Percentiles rank a stretch among this genome's conserved stretches.
Evolutionary conservation across 1,140 invertebrate species (phyloP).

Genomic region (Oscheius sp.): DNA sequence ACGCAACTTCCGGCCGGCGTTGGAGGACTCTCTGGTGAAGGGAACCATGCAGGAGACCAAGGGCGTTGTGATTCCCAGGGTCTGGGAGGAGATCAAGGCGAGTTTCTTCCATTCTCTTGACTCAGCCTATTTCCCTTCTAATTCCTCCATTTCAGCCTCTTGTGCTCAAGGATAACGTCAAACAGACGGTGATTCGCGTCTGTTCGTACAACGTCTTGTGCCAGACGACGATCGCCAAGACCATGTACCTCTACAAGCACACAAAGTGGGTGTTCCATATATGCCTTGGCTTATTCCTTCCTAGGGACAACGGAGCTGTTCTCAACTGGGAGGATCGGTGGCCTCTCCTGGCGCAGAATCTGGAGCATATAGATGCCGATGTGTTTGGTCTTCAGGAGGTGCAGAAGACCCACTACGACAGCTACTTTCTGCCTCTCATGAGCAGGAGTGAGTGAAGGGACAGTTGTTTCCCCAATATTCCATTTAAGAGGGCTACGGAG

Average conservation of each 20-base stretch:
- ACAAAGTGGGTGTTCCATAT: neutral
- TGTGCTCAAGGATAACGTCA: neutral
- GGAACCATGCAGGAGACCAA: neutral
- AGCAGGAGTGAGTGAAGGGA: slow-evolving; percentile 12
- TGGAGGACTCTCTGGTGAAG: neutral
- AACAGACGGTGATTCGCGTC: slow-evolving; percentile 12
- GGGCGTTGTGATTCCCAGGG: neutral
- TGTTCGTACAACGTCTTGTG: slow-evolving; percentile 42
- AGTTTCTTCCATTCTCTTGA: neutral
- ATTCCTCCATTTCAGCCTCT: neutral
- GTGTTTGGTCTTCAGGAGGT: slow-evolving; percentile 42
- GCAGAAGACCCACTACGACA: slow-evolving; percentile 18
- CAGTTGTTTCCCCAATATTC: neutral
- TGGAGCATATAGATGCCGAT: slow-evolving; percentile 33
- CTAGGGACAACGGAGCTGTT: neutral
- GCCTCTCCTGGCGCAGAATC: slow-evolving; percentile 16
- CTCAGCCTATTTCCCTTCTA: neutral
- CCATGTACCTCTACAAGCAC: slow-evolving; percentile 35
- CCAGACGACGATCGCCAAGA: slow-evolving; percentile 32
- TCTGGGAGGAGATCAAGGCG: neutral
- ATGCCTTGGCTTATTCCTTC: neutral
- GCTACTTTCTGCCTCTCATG: slow-evolving; percentile 27
- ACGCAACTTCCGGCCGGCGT: too few species aligned
- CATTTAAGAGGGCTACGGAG: slow-evolving; percentile 67
- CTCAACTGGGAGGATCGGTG: slow-evolving; percentile 33